phyloP scores from a whole-genome alignment of 2,888 invertebrate species.

The Microdon myrmicae region DNA sequence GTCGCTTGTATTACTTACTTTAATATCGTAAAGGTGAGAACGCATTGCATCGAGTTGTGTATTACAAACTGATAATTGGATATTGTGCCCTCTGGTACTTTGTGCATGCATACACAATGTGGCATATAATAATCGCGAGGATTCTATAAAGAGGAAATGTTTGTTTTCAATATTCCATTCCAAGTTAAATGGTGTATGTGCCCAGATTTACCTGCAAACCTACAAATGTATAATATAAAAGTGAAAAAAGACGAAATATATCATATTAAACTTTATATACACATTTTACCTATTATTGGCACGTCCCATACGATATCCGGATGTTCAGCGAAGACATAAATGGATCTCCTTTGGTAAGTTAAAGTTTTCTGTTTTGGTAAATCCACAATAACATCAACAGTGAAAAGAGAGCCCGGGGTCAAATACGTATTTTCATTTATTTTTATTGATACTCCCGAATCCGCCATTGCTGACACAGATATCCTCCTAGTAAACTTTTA shows the following conservation, averaged over 20 bases:
- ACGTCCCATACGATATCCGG: constrained; percentile 37
- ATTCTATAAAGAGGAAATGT: too few relatives aligned
- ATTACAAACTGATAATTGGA: constrained; percentile 26
- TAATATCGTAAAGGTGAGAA: background rate
- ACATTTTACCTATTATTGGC: constrained; percentile 20
- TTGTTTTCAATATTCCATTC: too few relatives aligned
- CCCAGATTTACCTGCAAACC: too few relatives aligned
- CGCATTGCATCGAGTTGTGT: constrained; percentile 8
- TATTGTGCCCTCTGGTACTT: constrained; percentile 22
- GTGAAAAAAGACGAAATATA: background rate
- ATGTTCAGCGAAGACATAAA: constrained; percentile 23
- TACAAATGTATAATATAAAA: constrained; percentile 10
- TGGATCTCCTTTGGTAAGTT: constrained; percentile 3
- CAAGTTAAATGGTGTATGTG: too few relatives aligned
- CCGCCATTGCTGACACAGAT: constrained; percentile 11
- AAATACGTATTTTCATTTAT: constrained; percentile 10
- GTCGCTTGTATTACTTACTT: constrained; percentile 7
- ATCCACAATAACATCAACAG: constrained; percentile 19
- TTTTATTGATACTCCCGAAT: constrained; percentile 12
- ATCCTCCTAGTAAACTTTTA: constrained; percentile 16
- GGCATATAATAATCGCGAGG: constrained; percentile 10
- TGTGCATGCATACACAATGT: constrained; percentile 11
- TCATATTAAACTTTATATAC: background rate
- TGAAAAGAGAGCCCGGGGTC: constrained; percentile 1
- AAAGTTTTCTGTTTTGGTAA: constrained; percentile 9